These are phyloP conservation scores for Nothura maculosa DNA, from an alignment of 2,797 vertebrate genomes.

Conservation along the genomic window DNA sequence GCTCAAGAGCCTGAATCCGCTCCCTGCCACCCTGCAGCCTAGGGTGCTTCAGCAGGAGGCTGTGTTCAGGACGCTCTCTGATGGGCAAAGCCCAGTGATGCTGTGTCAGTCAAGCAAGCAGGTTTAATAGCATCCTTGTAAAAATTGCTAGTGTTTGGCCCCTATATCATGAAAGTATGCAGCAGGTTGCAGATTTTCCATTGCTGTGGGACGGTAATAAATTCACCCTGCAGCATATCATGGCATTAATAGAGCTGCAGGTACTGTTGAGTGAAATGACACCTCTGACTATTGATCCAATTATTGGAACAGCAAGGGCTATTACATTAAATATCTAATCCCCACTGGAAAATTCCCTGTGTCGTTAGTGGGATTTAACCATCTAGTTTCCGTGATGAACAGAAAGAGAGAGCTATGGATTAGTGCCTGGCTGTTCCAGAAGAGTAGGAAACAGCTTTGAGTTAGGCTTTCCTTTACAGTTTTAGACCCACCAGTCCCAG, in stretches of 20 bases:
- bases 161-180: not conserved
- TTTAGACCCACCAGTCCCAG: not conserved
- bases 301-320: slow-evolving; percentile 6
- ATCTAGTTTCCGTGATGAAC: not conserved
- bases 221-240: slow-evolving; percentile 3
- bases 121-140: not conserved
- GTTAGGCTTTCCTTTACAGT: not conserved
- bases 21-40: not conserved
- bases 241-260: not conserved
- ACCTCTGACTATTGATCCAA: slow-evolving; percentile 7
- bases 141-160: not conserved
- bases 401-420: not conserved
- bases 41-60: not conserved
- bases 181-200: slow-evolving; percentile 41
- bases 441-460: not conserved
- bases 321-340: slow-evolving; percentile 26
- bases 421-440: not conserved
- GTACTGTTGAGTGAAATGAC: not conserved
- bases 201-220: not conserved
- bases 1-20: too few species aligned
- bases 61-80: not conserved
- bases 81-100: not conserved
- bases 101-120: not conserved
- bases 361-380: not conserved
- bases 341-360: slow-evolving; percentile 24